phyloP scores from a whole-genome alignment of 1,140 invertebrate genomes.

The Drosophila orena region DNA sequence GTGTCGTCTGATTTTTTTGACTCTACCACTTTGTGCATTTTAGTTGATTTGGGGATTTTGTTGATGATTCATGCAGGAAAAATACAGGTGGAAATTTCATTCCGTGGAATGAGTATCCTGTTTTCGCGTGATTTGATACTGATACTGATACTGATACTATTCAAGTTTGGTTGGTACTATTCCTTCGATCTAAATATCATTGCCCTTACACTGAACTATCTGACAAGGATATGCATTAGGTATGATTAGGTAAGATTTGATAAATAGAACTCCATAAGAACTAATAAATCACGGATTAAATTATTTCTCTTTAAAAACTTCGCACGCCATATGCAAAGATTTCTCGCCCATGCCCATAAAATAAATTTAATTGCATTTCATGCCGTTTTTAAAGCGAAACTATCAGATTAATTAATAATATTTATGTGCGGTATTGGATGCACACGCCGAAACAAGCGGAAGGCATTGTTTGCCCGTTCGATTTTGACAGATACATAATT shows the following conservation, averaged over 20 bases:
- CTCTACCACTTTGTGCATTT: slow-evolving; percentile 23
- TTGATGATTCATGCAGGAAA: slow-evolving; percentile 27
- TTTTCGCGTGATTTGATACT: slow-evolving; percentile 21
- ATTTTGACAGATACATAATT: slow-evolving; percentile 77
- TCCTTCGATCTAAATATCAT: too few relatives aligned
- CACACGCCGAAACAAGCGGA: slow-evolving; percentile 28
- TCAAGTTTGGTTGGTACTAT: too few relatives aligned
- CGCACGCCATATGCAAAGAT: background rate
- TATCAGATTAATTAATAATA: slow-evolving; percentile 58
- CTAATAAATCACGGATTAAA: background rate
- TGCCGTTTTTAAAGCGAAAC: slow-evolving; percentile 32
- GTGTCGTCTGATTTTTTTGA: slow-evolving; percentile 7
- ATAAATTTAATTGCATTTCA: slow-evolving; percentile 35
- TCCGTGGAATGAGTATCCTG: background rate
- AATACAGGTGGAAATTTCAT: background rate
- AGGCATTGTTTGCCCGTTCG: slow-evolving; percentile 46
- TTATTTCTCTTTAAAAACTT: background rate
- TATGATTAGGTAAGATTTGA: too few relatives aligned
- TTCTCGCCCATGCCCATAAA: background rate
- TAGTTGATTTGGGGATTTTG: slow-evolving; percentile 39
- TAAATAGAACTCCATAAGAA: too few relatives aligned
- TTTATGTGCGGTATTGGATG: slow-evolving; percentile 41
- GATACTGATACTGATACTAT: slow-evolving; percentile 27
- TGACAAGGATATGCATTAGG: too few relatives aligned
- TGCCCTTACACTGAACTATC: too few relatives aligned